Conservation (phyloP, 1,140 invertebrate genomes). For the Semibalanus balanoides region DNA sequence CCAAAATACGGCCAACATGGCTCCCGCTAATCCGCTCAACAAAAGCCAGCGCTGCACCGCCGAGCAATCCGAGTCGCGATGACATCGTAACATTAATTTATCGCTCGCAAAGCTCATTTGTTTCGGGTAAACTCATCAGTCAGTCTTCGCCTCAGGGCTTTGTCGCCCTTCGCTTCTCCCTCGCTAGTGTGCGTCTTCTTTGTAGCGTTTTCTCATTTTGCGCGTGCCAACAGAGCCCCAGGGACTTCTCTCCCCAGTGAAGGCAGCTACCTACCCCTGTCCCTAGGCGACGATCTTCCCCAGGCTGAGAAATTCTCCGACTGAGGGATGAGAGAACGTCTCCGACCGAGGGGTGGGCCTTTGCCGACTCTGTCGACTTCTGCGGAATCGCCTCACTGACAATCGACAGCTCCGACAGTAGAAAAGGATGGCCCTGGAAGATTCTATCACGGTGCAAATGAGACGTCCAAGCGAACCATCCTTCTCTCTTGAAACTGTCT, state of each 20-base stretch:
- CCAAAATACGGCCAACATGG: background rate
- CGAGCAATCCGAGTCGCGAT: background rate
- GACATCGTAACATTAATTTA: constrained; percentile 9
- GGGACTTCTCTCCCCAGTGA: background rate
- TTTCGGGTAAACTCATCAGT: constrained; percentile 1
- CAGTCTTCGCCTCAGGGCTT: background rate
- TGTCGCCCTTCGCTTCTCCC: background rate
- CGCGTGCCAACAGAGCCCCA: background rate
- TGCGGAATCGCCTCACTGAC: too few relatives aligned
- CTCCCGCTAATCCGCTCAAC: background rate
- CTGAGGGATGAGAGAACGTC: too few relatives aligned
- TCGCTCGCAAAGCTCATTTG: background rate
- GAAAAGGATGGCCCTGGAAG: too few relatives aligned
- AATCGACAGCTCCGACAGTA: too few relatives aligned
- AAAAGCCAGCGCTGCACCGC: background rate
- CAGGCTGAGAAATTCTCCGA: too few relatives aligned
- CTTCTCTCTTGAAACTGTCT: too few relatives aligned
- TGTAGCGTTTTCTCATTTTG: background rate
- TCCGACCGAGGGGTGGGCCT: too few relatives aligned
- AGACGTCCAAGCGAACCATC: too few relatives aligned
- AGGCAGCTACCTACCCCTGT: too few relatives aligned
- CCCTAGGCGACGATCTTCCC: too few relatives aligned
- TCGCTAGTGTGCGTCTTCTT: background rate
- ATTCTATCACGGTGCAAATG: too few relatives aligned
- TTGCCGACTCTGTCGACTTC: too few relatives aligned